phyloP scores from a whole-genome alignment of 2,888 invertebrate genomes.

The Eledone cirrhosa region DNA sequence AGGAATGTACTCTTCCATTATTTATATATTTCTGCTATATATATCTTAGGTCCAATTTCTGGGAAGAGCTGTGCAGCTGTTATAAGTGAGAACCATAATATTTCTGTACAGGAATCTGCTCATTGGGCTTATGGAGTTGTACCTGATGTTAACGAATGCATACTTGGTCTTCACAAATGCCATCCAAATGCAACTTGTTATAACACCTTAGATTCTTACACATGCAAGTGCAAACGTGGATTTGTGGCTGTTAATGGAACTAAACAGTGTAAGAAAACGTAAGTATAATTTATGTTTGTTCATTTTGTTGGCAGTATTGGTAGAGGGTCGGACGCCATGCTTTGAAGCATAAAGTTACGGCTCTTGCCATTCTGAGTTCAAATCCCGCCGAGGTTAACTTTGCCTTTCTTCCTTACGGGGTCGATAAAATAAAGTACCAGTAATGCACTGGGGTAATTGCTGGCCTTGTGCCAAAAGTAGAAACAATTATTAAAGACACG shows the following conservation, averaged over 20 bases:
- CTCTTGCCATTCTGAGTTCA: no score
- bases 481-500: no score
- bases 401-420: no score
- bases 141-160: conserved; percentile 94
- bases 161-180: conserved; percentile 86
- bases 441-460: no score
- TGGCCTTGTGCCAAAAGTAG: no score
- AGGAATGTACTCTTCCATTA: no score
- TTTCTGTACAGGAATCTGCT: conserved; percentile 39
- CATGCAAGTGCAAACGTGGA: conserved; percentile 83
- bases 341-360: no score
- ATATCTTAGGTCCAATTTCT: conserved; percentile 74
- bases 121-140: conserved; percentile 86
- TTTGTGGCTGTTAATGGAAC: conserved; percentile 85
- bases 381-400: no score
- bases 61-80: conserved; percentile 49
- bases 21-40: no score
- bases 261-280: conserved; percentile 81
- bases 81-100: conserved; percentile 38
- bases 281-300: conserved; percentile 45
- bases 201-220: conserved; percentile 90
- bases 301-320: no score
- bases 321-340: no score
- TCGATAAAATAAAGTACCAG: no score
- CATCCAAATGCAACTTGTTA: conserved; percentile 90